Percentiles rank a stretch among this genome's conserved stretches.
Conservation (phyloP, 2,113 vertebrate genomes). For the Axis porcinus region DNA sequence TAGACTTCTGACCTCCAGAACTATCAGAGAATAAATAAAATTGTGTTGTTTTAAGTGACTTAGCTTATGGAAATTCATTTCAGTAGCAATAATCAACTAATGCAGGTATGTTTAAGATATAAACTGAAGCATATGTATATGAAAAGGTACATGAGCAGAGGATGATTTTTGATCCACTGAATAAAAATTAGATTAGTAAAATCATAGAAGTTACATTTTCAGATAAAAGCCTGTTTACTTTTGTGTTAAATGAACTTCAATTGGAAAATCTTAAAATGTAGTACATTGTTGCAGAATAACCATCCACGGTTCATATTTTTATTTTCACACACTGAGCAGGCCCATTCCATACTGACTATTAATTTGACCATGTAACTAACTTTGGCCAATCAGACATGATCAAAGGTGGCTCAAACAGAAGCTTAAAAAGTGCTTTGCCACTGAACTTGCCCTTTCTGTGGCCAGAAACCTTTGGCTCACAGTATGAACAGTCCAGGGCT, state of each 20-base stretch:
- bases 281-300: background rate
- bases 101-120: background rate
- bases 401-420: background rate
- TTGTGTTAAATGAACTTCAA: background rate
- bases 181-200: background rate
- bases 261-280: background rate
- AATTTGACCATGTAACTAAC: background rate
- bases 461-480: background rate
- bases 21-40: background rate
- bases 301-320: background rate
- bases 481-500: background rate
- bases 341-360: background rate
- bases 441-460: background rate
- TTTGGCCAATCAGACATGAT: background rate
- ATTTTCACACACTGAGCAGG: background rate
- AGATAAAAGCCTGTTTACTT: background rate
- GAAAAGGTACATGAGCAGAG: background rate
- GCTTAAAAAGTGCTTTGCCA: background rate
- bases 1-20: background rate
- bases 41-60: background rate
- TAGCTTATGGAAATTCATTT: background rate
- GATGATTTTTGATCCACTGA: background rate
- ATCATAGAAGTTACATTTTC: constrained; percentile 15
- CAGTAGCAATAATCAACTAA: background rate
- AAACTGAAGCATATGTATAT: background rate